phyloP scores from a whole-genome alignment of 2,888 invertebrate species.

The Cremastobaeus sp. region DNA sequence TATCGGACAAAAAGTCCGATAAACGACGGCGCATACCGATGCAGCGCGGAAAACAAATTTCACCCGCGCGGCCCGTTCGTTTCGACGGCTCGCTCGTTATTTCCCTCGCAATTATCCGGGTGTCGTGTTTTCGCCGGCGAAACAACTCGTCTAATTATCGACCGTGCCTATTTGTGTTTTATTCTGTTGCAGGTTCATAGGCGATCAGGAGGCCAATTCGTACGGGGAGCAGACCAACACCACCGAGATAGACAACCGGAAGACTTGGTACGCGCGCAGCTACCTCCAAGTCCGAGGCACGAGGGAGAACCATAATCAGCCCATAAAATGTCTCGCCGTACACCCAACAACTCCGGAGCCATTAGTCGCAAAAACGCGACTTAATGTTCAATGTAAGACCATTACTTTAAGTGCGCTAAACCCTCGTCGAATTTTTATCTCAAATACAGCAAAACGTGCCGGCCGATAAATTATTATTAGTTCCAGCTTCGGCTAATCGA shows the following conservation, averaged over 20 bases:
- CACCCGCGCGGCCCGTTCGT: too few relatives aligned
- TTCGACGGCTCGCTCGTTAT: too few relatives aligned
- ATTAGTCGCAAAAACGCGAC: slow-evolving; percentile 87
- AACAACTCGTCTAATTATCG: slow-evolving; percentile 33
- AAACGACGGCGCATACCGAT: too few relatives aligned
- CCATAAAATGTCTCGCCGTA: slow-evolving; percentile 88
- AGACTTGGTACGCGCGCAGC: slow-evolving; percentile 92
- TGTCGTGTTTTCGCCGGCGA: too few relatives aligned
- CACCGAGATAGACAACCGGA: slow-evolving; percentile 89
- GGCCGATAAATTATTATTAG: slow-evolving; percentile 13
- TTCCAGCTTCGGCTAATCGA: slow-evolving; percentile 7
- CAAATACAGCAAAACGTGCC: neutral
- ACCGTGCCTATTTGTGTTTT: slow-evolving; percentile 28
- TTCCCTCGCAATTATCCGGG: too few relatives aligned
- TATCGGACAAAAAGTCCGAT: too few relatives aligned
- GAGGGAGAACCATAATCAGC: slow-evolving; percentile 88
- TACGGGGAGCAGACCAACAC: slow-evolving; percentile 84
- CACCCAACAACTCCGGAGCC: slow-evolving; percentile 88
- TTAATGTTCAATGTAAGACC: slow-evolving; percentile 88
- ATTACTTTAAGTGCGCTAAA: slow-evolving; percentile 29
- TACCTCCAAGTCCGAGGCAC: slow-evolving; percentile 90
- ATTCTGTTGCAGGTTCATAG: slow-evolving; percentile 71
- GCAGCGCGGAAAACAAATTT: too few relatives aligned
- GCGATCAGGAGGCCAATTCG: slow-evolving; percentile 70
- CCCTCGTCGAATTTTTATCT: slow-evolving; percentile 20